Evolutionary conservation across 2,888 invertebrate genomes (phyloP).

Genomic region (Pomacea canaliculata): DNA sequence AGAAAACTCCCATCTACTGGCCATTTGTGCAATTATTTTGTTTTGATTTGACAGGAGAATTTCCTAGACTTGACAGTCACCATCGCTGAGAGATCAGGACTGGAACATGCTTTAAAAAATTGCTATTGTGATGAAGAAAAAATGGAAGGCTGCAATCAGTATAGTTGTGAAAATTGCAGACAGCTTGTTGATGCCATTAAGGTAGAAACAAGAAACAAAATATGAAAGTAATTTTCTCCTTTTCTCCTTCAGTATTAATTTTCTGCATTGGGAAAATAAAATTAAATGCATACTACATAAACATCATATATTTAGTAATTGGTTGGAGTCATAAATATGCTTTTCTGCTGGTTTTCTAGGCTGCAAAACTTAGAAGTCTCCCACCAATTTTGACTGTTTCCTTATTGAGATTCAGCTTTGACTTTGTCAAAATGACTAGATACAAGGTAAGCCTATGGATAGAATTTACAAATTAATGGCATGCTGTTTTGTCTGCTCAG

Average conservation of each 20-base stretch:
- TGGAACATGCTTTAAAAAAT: conserved; percentile 59
- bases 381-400: conserved; percentile 69
- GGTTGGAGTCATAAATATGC: neutral
- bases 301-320: neutral
- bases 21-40: neutral
- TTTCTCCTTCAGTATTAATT: neutral
- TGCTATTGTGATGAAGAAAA: conserved; percentile 60
- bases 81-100: conserved; percentile 59
- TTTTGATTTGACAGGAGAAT: conserved; percentile 57
- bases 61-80: conserved; percentile 67
- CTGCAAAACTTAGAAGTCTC: conserved; percentile 63
- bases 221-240: too few species aligned
- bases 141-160: conserved; percentile 69
- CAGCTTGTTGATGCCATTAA: conserved; percentile 68
- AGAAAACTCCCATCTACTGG: neutral
- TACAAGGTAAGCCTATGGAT: conserved; percentile 54
- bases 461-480: too few species aligned
- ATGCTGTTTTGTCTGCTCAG: too few species aligned
- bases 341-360: conserved; percentile 46
- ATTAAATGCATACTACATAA: too few species aligned
- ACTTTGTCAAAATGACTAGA: conserved; percentile 64
- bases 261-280: neutral
- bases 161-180: conserved; percentile 66
- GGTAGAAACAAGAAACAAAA: conserved; percentile 41
- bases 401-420: conserved; percentile 68